Conservation (phyloP, 2,797 vertebrate genomes). For the Lerista edwardsae region DNA sequence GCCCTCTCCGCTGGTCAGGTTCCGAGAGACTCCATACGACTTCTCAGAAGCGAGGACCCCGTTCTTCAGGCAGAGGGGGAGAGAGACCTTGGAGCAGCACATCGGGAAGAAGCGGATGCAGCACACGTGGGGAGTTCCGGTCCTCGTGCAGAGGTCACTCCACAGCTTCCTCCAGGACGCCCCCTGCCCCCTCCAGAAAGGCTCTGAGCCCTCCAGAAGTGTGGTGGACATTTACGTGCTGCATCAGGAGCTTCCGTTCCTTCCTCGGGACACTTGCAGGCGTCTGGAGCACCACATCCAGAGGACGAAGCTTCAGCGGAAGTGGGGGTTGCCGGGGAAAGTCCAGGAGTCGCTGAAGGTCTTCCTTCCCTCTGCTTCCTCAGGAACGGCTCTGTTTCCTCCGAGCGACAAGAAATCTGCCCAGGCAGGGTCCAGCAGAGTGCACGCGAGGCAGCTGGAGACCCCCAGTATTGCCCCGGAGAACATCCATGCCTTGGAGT, state of each 20-base stretch:
- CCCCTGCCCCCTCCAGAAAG: too few relatives aligned
- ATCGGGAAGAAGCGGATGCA: slow-evolving; percentile 57
- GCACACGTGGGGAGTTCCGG: slow-evolving; percentile 65
- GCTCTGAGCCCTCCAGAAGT: background rate
- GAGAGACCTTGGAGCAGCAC: slow-evolving; percentile 54
- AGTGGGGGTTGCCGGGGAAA: slow-evolving; percentile 13
- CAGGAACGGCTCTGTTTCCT: background rate
- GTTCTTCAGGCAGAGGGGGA: slow-evolving; percentile 31
- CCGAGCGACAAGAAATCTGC: too few relatives aligned
- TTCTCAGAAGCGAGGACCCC: background rate
- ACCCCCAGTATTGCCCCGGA: background rate
- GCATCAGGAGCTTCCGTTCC: background rate
- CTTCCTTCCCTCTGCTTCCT: background rate
- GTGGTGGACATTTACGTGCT: background rate
- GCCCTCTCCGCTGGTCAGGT: background rate
- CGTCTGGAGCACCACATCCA: slow-evolving; percentile 18
- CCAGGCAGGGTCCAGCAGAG: background rate
- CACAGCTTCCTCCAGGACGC: slow-evolving; percentile 30
- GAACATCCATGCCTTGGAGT: background rate
- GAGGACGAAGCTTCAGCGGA: background rate
- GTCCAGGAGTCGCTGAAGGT: background rate
- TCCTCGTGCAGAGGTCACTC: slow-evolving; percentile 53
- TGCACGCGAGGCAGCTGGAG: background rate
- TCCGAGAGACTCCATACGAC: background rate
- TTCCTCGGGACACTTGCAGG: background rate